Conservation (phyloP, 2,113 vertebrate genomes). For the Actenoides hombroni region DNA sequence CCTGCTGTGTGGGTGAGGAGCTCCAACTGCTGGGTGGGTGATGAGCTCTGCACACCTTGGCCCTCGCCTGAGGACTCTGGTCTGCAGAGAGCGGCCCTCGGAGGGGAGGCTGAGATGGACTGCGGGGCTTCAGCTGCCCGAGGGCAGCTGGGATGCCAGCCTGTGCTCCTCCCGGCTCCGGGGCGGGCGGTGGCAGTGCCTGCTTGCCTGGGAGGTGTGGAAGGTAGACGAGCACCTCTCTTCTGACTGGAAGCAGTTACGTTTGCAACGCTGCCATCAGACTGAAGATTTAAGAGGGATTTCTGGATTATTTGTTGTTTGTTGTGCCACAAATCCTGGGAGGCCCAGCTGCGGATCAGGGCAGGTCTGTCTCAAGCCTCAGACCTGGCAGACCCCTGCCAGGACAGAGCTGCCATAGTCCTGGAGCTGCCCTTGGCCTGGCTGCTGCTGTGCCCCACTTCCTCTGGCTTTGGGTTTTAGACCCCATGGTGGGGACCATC, state of each 20-base stretch:
- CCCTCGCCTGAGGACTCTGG: background rate
- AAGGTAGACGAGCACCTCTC: background rate
- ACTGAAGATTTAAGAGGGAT: background rate
- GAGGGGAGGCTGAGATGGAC: background rate
- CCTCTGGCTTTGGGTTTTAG: background rate
- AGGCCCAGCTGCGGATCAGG: background rate
- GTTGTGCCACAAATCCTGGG: background rate
- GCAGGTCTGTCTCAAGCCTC: background rate
- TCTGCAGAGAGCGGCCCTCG: fast-evolving
- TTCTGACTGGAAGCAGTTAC: background rate
- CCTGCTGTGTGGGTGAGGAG: no score
- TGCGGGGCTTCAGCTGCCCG: background rate
- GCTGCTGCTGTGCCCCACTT: background rate
- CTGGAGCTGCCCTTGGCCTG: background rate
- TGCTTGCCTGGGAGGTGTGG: background rate
- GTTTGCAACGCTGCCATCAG: background rate
- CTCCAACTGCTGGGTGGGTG: no score
- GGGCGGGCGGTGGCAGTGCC: background rate
- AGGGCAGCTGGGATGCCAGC: background rate
- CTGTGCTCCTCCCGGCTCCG: background rate
- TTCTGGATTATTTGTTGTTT: background rate
- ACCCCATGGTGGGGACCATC: fast-evolving
- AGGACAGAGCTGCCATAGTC: background rate
- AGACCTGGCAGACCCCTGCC: background rate
- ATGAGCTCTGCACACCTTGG: background rate